Conservation (phyloP, 1,140 invertebrate species). For the Trichonephila clavata region DNA sequence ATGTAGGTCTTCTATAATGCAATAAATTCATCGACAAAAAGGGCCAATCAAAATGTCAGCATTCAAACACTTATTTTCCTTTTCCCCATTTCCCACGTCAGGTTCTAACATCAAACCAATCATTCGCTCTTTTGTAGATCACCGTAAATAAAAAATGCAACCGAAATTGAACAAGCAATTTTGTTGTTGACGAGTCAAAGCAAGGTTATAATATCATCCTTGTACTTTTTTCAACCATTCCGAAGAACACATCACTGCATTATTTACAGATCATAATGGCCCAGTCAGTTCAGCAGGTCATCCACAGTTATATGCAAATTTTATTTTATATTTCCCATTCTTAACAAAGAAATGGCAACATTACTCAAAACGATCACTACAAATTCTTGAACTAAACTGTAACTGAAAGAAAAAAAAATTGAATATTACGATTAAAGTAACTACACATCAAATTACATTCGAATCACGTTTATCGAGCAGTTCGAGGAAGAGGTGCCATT, state of each 20-base stretch:
- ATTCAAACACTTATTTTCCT: no score
- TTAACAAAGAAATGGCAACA: not conserved
- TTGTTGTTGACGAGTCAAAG: not conserved
- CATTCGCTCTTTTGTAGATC: not conserved
- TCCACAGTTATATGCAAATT: slow-evolving; percentile 4
- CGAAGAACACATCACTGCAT: not conserved
- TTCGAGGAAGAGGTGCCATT: slow-evolving; percentile 2
- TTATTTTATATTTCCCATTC: not conserved
- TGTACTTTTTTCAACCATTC: not conserved
- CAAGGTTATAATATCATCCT: not conserved
- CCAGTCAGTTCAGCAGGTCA: not conserved
- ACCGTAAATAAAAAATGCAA: not conserved
- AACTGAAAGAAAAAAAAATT: not conserved
- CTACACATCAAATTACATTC: slow-evolving; percentile 21
- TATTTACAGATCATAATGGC: not conserved
- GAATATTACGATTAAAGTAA: slow-evolving; percentile 8
- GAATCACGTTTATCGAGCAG: slow-evolving; percentile 4
- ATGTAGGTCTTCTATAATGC: no score
- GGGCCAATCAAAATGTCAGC: no score
- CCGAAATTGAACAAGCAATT: not conserved
- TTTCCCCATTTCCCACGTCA: not conserved
- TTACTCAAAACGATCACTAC: not conserved
- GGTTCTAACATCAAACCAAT: not conserved
- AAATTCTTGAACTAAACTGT: not conserved
- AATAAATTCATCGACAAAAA: no score